phyloP scores from a whole-genome alignment of 2,797 vertebrate species.

The Anableps anableps region DNA sequence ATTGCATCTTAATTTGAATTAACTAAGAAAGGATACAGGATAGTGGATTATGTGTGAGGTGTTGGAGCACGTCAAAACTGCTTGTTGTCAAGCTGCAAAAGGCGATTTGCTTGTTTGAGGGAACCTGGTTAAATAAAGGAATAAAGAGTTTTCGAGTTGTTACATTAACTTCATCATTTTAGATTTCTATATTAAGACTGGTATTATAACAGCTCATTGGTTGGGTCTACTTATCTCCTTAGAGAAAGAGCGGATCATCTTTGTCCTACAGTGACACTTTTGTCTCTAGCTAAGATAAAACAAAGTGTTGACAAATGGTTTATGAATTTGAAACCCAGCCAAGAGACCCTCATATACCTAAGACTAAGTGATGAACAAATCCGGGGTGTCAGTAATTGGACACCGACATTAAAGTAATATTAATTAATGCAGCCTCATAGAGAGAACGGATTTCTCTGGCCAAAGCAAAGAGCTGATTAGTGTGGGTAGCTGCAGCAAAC shows the following conservation, averaged over 20 bases:
- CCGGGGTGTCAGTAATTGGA: neutral
- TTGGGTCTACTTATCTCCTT: neutral
- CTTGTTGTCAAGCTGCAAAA: neutral
- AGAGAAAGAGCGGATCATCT: neutral
- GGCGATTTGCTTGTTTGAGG: neutral
- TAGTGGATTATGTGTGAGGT: neutral
- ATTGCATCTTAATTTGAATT: neutral
- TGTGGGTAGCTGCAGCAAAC: conserved; percentile 42
- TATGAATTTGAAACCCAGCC: neutral
- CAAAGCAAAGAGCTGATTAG: conserved; percentile 14
- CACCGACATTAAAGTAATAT: neutral
- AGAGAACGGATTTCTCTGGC: neutral
- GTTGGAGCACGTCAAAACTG: neutral
- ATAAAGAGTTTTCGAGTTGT: neutral
- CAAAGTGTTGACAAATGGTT: neutral
- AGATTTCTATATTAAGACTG: neutral
- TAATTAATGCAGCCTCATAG: neutral
- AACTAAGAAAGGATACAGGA: neutral
- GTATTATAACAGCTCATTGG: neutral
- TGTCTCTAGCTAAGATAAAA: neutral
- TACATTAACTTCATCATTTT: neutral
- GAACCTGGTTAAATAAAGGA: neutral
- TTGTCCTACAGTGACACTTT: neutral
- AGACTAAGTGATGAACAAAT: neutral
- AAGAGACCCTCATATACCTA: neutral